phyloP scores from a whole-genome alignment of 1,140 invertebrate genomes.

The Cephus cinctus region DNA sequence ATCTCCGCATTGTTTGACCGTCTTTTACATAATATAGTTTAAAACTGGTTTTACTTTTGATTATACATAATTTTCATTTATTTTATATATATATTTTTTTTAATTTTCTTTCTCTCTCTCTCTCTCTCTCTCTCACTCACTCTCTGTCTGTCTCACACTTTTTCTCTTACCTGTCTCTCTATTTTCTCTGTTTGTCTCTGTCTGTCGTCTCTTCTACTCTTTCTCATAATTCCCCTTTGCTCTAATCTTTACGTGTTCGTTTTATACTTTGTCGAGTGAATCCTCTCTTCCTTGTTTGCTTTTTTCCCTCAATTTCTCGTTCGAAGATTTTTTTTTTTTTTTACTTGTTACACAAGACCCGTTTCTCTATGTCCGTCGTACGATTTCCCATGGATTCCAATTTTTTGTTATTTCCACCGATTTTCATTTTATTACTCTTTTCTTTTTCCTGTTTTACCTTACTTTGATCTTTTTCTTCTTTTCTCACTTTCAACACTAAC shows the following conservation, averaged over 20 bases:
- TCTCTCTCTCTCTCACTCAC: constrained; percentile 36
- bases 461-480: too few relatives aligned
- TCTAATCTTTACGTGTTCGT: too few relatives aligned
- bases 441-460: too few relatives aligned
- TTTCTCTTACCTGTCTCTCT: constrained; percentile 22
- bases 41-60: constrained; percentile 11
- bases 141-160: constrained; percentile 44
- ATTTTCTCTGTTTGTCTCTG: too few relatives aligned
- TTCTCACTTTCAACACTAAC: not conserved
- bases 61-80: constrained; percentile 16
- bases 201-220: too few relatives aligned
- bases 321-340: constrained; percentile 27
- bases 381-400: too few relatives aligned
- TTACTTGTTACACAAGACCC: too few relatives aligned
- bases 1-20: constrained; percentile 58
- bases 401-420: too few relatives aligned
- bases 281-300: constrained; percentile 33
- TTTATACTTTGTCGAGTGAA: constrained; percentile 38
- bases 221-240: too few relatives aligned
- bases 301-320: constrained; percentile 38
- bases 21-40: constrained; percentile 45
- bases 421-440: too few relatives aligned
- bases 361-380: too few relatives aligned
- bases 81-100: constrained; percentile 15
- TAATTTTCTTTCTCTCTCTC: constrained; percentile 51